Percentiles rank a stretch among this genome's conserved stretches.
Conservation (phyloP, 2,888 invertebrate species). For the Agonum fuliginosum region DNA sequence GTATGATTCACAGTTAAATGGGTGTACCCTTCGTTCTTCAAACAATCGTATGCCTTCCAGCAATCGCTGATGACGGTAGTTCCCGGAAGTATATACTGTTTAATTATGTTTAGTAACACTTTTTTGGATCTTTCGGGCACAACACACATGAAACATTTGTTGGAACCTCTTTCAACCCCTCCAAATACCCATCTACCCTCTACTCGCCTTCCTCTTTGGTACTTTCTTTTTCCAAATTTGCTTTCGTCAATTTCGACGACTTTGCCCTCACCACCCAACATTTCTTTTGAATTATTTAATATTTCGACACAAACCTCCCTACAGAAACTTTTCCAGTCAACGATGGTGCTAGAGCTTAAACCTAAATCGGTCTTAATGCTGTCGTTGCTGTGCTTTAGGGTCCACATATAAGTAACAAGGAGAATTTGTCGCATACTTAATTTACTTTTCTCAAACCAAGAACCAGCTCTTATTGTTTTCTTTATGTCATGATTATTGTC, state of each 20-base stretch:
- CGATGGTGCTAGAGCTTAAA: not conserved
- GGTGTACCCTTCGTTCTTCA: not conserved
- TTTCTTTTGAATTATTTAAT: not conserved
- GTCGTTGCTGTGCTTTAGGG: not conserved
- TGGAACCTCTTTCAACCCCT: conserved; percentile 31
- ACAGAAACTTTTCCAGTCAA: not conserved
- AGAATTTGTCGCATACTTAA: not conserved
- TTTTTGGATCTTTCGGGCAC: not conserved
- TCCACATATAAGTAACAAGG: not conserved
- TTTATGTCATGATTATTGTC: not conserved
- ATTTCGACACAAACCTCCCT: conserved; percentile 20
- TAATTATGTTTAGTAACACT: not conserved
- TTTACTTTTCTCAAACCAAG: not conserved
- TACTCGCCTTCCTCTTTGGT: conserved; percentile 41
- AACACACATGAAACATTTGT: conserved; percentile 10
- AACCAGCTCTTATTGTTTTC: not conserved
- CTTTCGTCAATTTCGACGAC: conserved; percentile 53
- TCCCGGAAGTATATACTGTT: not conserved
- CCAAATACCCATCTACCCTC: conserved; percentile 57
- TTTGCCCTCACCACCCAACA: not conserved
- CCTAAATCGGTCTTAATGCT: not conserved
- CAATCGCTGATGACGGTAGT: not conserved
- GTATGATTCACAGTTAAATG: conserved; percentile 4
- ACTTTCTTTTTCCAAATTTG: conserved; percentile 50
- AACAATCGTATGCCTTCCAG: not conserved